Base-by-base conservation (phyloP, 2,888 invertebrate species). In the Cantharis rustica region DNA sequence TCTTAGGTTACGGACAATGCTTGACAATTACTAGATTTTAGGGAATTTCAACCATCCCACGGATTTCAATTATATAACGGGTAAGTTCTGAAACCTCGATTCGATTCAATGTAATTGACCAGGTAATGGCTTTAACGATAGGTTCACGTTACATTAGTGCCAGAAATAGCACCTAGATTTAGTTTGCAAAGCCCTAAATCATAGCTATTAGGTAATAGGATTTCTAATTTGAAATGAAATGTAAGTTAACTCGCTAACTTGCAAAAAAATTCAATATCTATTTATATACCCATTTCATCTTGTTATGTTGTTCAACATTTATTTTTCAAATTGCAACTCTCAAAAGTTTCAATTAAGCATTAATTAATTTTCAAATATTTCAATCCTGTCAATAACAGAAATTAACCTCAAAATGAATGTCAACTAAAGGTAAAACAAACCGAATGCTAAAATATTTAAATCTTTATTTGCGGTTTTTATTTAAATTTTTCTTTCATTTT, bases 101-200 rank as follows among this genome's bases (percentile, higher is more conserved):
- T 86, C 87, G 86, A 87, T 86, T 86, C 84, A 85, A 87, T 87
- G 87, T 87, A 88, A 88, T 88, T 88, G 88, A 87, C 87, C 87
- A 88, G 87, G 87, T 87, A 88, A 88, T 87, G 85, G 87, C 85
- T 87, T 86, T 85, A 87, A 84, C 85, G 86, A 86, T 83, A 84
- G 86, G 85, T 86, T 87, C 86, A 87, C 87, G 87, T 87, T 88
- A 85, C 85, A 84, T 82, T 82, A 83, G 73, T 77, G 83, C 80
- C 82, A 83, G 84, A 83, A 86, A 86, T 86, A 85, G 84, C 83
- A 82, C 83, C 81, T 75, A 83, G 82, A 84, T 84, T 84, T 85
- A 85, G 85, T 85, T 86, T 84, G 85, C 81, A 82, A 80, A 78
- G 83, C 82, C 82, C 84, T 85, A 86, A 86, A 86, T 86, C 85